phyloP scores from a whole-genome alignment of 2,797 vertebrate species.

The Tachyglossus aculeatus region DNA sequence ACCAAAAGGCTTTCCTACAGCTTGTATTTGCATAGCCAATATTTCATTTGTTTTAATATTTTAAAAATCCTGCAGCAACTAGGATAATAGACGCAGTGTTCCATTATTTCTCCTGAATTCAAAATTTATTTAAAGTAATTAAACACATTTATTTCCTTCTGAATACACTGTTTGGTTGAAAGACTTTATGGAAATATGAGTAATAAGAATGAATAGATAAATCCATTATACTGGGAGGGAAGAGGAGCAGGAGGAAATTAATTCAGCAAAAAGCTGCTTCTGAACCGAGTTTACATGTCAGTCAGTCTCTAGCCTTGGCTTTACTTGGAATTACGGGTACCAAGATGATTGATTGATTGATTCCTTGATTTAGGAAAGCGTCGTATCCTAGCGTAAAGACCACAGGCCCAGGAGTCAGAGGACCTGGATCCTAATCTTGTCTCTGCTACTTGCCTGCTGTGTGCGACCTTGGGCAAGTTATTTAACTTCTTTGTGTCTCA shows the following conservation, averaged over 20 bases:
- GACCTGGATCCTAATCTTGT: no score
- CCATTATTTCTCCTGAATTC: constrained; percentile 31
- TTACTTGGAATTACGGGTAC: no score
- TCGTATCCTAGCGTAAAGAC: no score
- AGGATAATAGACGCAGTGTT: constrained; percentile 18
- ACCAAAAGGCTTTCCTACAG: no score
- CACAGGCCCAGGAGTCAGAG: no score
- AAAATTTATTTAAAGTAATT: constrained; percentile 63
- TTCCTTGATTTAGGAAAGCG: no score
- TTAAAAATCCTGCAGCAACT: constrained; percentile 20
- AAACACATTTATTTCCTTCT: constrained; percentile 61
- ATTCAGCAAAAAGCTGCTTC: neutral
- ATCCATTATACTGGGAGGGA: constrained; percentile 12
- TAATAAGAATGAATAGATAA: constrained; percentile 34
- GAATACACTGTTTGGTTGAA: constrained; percentile 42
- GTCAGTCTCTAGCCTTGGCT: no score
- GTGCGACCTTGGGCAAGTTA: no score
- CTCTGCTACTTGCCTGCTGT: no score
- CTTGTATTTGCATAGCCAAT: no score
- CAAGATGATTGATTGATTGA: no score
- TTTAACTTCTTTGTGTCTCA: no score
- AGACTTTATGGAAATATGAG: constrained; percentile 41
- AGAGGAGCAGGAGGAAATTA: neutral
- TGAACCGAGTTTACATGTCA: neutral
- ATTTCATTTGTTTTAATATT: constrained; percentile 21